Percentiles rank a stretch among this genome's conserved stretches.
These are phyloP conservation scores for Eretmochelys imbricata DNA, from an alignment of 2,113 vertebrate genomes.

Conservation along the genomic window DNA sequence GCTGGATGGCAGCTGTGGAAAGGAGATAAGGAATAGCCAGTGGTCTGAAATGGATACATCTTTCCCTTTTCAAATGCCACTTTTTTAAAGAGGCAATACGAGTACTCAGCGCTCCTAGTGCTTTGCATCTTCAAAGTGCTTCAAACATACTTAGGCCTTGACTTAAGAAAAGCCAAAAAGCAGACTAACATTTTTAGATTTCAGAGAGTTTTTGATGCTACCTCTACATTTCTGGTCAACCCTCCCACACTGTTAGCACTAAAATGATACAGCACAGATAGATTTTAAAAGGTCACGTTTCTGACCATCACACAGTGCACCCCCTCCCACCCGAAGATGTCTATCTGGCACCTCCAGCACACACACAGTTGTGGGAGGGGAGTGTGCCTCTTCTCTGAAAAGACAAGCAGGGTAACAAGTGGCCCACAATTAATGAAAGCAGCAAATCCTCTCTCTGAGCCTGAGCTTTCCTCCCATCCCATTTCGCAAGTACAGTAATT, in stretches of 20 bases:
- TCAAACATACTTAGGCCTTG: slow-evolving; percentile 59
- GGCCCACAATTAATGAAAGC: not conserved
- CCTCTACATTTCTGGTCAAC: slow-evolving; percentile 48
- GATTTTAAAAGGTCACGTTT: rapidly evolving
- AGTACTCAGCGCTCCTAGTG: slow-evolving; percentile 57
- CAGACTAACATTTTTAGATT: slow-evolving; percentile 59
- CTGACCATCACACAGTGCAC: not conserved
- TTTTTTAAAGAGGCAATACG: slow-evolving; percentile 43
- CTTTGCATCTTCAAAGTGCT: slow-evolving; percentile 70
- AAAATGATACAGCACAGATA: not conserved
- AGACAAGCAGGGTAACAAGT: not conserved
- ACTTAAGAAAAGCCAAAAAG: slow-evolving; percentile 32
- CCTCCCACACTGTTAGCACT: not conserved
- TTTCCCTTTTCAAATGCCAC: slow-evolving; percentile 59
- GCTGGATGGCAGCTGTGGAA: slow-evolving; percentile 29
- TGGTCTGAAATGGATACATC: not conserved
- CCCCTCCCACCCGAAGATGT: not conserved
- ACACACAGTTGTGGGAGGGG: not conserved
- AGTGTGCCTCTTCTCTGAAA: not conserved
- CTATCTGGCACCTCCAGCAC: not conserved
- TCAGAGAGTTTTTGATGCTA: slow-evolving; percentile 60
- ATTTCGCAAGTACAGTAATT: not conserved
- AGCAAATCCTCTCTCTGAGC: not conserved
- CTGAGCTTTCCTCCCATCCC: not conserved
- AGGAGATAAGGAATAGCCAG: slow-evolving; percentile 25